A percentile compares a stretch with the other conserved stretches of the same genome.
Evolutionary conservation across 2,113 vertebrate species (phyloP).

Genomic region (Micronycteris hirsuta): DNA sequence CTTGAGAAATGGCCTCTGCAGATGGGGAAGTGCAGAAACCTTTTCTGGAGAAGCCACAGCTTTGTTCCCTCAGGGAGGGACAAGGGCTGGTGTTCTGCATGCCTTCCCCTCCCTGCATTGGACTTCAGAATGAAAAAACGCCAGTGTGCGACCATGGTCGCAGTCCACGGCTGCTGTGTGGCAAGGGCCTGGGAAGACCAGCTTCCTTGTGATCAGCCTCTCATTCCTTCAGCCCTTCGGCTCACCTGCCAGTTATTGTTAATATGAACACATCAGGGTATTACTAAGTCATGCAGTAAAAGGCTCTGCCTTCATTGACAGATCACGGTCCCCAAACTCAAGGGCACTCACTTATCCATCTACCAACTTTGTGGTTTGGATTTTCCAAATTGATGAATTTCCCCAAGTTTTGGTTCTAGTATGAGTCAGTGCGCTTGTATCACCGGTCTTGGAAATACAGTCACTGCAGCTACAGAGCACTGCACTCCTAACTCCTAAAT

Average conservation of each 20-base stretch:
- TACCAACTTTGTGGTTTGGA: background rate
- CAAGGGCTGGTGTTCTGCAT: background rate
- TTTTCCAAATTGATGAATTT: background rate
- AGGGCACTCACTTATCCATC: background rate
- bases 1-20: background rate
- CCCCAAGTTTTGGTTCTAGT: background rate
- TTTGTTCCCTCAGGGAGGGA: background rate
- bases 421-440: background rate
- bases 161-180: fast-evolving
- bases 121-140: background rate
- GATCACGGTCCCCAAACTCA: background rate
- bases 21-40: background rate
- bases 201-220: background rate
- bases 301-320: background rate
- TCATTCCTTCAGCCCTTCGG: background rate
- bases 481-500: background rate
- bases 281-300: background rate
- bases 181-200: background rate
- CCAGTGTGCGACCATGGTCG: fast-evolving
- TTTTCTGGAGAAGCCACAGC: background rate
- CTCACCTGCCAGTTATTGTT: background rate
- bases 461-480: background rate
- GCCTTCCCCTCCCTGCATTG: background rate
- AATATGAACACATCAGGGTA: background rate
- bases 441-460: background rate